phyloP scores from a whole-genome alignment of 1,140 invertebrate species.

The Andricus grossulariae region DNA sequence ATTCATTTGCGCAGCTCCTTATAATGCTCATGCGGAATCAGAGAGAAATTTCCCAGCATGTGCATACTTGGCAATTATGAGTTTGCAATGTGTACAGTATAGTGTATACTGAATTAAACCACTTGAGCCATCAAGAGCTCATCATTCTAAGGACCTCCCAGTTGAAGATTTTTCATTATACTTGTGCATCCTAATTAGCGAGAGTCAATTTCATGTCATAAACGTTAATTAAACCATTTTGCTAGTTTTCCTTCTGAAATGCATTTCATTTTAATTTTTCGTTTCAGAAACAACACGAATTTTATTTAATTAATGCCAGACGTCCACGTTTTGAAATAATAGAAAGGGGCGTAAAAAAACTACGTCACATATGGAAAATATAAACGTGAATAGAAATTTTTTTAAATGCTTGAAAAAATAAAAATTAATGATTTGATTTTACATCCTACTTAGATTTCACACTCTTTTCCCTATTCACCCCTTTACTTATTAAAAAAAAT shows the following conservation, averaged over 20 bases:
- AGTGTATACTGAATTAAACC: not conserved
- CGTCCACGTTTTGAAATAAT: too few relatives aligned
- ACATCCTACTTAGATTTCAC: too few relatives aligned
- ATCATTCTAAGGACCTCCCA: conserved; percentile 22
- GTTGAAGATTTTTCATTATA: conserved; percentile 8
- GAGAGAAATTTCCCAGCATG: conserved; percentile 19
- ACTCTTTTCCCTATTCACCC: too few relatives aligned
- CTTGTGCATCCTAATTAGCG: conserved; percentile 29
- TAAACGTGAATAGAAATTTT: too few relatives aligned
- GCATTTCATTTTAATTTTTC: not conserved
- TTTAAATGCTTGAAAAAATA: too few relatives aligned
- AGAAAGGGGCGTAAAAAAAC: too few relatives aligned
- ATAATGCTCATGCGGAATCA: conserved; percentile 13
- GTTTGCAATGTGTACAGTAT: not conserved
- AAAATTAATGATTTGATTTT: too few relatives aligned
- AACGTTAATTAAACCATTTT: not conserved
- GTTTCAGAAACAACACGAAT: not conserved
- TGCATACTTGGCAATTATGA: conserved; percentile 13
- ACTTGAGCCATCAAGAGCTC: conserved; percentile 13
- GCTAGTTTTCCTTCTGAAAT: not conserved
- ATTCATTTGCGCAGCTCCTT: conserved; percentile 19
- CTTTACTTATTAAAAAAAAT: too few relatives aligned
- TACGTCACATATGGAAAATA: too few relatives aligned
- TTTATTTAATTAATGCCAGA: too few relatives aligned
- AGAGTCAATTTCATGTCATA: conserved; percentile 35